Conservation (phyloP, 2,888 invertebrate species). For the Idaea biselata region DNA sequence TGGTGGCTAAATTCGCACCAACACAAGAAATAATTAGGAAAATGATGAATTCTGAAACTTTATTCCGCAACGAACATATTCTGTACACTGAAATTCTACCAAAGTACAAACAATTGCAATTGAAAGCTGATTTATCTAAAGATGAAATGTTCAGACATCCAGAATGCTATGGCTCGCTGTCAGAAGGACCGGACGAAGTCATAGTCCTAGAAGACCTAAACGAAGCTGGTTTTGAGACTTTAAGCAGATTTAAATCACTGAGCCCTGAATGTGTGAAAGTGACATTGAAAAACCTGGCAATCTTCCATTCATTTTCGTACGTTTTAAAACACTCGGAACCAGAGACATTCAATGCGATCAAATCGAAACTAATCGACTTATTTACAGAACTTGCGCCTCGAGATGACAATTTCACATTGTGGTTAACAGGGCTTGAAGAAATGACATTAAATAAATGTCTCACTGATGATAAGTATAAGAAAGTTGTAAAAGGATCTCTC, state of each 20-base stretch:
- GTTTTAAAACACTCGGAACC: constrained; percentile 10
- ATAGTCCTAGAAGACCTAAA: constrained; percentile 24
- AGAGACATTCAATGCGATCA: constrained; percentile 6
- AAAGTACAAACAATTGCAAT: constrained; percentile 9
- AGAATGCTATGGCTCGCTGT: constrained; percentile 18
- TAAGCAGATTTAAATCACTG: constrained; percentile 5
- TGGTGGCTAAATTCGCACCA: constrained; percentile 40
- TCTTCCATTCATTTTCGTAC: constrained; percentile 25
- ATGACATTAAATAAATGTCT: constrained; percentile 15
- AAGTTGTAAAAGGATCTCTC: constrained; percentile 13
- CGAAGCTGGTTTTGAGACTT: neutral
- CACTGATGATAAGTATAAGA: constrained; percentile 25
- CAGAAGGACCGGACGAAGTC: constrained; percentile 19
- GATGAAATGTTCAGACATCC: constrained; percentile 13
- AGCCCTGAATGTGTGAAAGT: constrained; percentile 9
- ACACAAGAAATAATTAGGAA: constrained; percentile 16
- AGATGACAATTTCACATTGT: neutral
- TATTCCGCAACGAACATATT: constrained; percentile 36
- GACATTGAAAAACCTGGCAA: constrained; percentile 23
- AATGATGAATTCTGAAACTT: constrained; percentile 12
- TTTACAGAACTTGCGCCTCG: neutral
- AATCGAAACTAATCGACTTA: neutral
- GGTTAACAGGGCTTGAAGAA: neutral
- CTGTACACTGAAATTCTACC: constrained; percentile 37
- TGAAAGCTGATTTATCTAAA: neutral